Evolutionary conservation across 2,797 vertebrate species (phyloP).

Genomic region (Sebastes itinus): DNA sequence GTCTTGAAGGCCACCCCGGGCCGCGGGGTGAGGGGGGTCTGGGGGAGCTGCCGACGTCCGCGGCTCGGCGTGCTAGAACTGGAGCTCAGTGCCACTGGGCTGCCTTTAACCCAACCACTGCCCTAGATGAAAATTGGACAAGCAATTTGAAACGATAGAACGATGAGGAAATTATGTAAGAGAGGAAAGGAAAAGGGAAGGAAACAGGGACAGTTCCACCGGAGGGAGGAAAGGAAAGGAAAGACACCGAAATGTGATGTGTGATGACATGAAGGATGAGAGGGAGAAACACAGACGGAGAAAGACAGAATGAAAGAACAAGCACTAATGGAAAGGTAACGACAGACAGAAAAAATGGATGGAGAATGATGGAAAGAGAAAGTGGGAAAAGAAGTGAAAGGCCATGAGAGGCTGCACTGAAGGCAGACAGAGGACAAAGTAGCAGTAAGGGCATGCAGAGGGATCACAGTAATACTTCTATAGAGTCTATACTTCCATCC

Average conservation of each 20-base stretch:
- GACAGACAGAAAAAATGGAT: constrained; percentile 59
- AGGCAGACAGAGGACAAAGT: constrained; percentile 55
- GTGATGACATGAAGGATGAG: constrained; percentile 20
- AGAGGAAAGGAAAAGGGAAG: constrained; percentile 38
- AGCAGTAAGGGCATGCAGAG: constrained; percentile 34
- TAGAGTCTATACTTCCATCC: background rate
- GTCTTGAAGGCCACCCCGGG: constrained; percentile 96
- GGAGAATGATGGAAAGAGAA: constrained; percentile 76
- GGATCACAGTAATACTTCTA: background rate
- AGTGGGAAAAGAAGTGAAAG: constrained; percentile 78
- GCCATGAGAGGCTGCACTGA: constrained; percentile 74
- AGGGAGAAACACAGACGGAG: constrained; percentile 17
- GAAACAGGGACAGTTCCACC: constrained; percentile 35
- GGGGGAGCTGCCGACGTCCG: constrained; percentile 94
- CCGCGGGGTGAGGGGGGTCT: constrained; percentile 91
- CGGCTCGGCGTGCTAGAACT: constrained; percentile 91
- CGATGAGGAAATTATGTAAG: constrained; percentile 68
- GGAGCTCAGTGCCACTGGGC: constrained; percentile 89
- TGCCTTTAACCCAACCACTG: constrained; percentile 92
- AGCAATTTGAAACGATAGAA: constrained; percentile 88
- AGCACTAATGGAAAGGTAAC: constrained; percentile 9
- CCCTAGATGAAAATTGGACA: constrained; percentile 94
- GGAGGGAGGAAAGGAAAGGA: background rate
- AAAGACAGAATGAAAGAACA: constrained; percentile 37
- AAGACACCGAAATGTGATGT: constrained; percentile 41